Conservation (phyloP, 2,888 invertebrate genomes). For the Metalampra italica region DNA sequence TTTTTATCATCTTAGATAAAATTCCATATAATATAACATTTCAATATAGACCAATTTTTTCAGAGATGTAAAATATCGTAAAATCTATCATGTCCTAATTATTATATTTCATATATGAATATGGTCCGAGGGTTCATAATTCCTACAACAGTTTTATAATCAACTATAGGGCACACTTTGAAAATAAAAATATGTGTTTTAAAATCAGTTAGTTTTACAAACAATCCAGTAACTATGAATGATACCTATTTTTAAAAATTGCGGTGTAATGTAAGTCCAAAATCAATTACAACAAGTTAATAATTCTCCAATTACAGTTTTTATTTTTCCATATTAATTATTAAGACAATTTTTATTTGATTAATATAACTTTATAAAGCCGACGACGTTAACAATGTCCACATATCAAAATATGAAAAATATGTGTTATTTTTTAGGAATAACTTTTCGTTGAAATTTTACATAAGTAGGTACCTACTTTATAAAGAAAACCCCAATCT, state of each 20-base stretch:
- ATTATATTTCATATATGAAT: conserved; percentile 23
- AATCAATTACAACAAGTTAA: conserved; percentile 53
- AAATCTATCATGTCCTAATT: conserved; percentile 54
- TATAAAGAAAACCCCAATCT: too few species aligned
- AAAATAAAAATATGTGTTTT: too few species aligned
- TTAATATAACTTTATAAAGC: conserved; percentile 50
- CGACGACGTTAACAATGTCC: conserved; percentile 49
- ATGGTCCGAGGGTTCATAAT: neutral
- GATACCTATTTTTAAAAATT: conserved; percentile 29
- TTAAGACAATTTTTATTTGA: conserved; percentile 38
- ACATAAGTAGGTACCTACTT: neutral
- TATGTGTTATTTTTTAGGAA: conserved; percentile 35
- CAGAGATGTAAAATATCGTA: conserved; percentile 45
- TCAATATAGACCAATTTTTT: conserved; percentile 60
- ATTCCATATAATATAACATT: conserved; percentile 62
- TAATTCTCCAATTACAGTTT: conserved; percentile 2
- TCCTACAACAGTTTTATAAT: neutral
- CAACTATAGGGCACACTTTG: neutral
- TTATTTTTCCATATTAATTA: neutral
- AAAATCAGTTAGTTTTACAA: too few species aligned
- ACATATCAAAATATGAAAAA: conserved; percentile 56
- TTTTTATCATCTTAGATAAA: conserved; percentile 48
- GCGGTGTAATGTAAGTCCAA: conserved; percentile 39
- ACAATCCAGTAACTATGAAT: too few species aligned
- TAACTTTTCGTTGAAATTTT: conserved; percentile 38